These are phyloP conservation scores for Trachelipus rathkii DNA, from an alignment of 1,140 invertebrate genomes.

Conservation along the genomic window DNA sequence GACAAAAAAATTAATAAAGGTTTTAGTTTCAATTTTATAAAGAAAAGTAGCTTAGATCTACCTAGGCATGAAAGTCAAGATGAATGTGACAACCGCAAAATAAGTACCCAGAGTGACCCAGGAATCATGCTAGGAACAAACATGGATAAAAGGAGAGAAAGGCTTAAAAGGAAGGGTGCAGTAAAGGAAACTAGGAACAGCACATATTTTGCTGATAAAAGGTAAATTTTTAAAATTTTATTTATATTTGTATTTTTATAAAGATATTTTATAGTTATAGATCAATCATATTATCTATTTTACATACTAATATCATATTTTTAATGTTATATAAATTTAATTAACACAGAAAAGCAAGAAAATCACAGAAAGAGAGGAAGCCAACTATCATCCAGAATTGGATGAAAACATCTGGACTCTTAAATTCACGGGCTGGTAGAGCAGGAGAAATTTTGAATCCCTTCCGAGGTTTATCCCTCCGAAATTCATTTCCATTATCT, in stretches of 20 bases:
- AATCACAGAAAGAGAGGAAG: conserved; percentile 33
- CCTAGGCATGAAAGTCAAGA: conserved; percentile 23
- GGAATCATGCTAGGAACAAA: conserved; percentile 14
- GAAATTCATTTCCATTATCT: conserved; percentile 52
- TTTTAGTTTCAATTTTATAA: conserved; percentile 25
- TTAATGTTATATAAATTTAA: not conserved
- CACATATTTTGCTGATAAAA: too few relatives aligned
- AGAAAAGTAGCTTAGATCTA: not conserved
- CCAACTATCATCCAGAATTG: conserved; percentile 23
- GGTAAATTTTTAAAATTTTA: too few relatives aligned
- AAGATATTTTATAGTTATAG: too few relatives aligned
- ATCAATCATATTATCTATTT: too few relatives aligned
- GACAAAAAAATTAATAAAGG: conserved; percentile 18
- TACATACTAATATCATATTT: too few relatives aligned
- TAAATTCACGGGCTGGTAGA: conserved; percentile 52
- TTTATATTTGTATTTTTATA: too few relatives aligned
- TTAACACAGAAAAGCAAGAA: conserved; percentile 33
- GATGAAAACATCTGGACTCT: conserved; percentile 29
- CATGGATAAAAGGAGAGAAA: not conserved
- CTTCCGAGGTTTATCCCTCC: conserved; percentile 52
- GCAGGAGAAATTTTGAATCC: conserved; percentile 56
- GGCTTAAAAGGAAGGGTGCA: conserved; percentile 33
- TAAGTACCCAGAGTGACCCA: conserved; percentile 38
- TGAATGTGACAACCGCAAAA: conserved; percentile 23
- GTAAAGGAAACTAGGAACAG: conserved; percentile 16